Evolutionary conservation across 2,113 vertebrate species (phyloP).

Genomic region (Tringa solitaria): DNA sequence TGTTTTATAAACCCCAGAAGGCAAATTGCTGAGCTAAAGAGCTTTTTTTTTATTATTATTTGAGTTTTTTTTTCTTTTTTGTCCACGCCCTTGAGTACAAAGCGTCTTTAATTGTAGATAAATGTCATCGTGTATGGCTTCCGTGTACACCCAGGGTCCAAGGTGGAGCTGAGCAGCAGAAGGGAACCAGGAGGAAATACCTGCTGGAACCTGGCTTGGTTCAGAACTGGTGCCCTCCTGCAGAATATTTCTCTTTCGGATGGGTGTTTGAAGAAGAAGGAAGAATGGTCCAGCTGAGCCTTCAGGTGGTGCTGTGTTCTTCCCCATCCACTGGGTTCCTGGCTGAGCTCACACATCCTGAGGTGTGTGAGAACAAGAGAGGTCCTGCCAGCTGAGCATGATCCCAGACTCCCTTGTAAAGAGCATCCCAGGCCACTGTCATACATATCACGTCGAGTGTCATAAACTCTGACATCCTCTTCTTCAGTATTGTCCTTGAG

Average conservation of each 20-base stretch:
- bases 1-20: not conserved
- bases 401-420: not conserved
- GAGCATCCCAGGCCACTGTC: not conserved
- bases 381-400: not conserved
- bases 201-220: rapidly evolving
- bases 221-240: not conserved
- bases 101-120: not conserved
- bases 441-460: not conserved
- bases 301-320: conserved; percentile 26
- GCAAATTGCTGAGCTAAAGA: not conserved
- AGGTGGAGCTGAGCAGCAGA: not conserved
- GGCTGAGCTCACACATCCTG: not conserved
- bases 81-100: not conserved
- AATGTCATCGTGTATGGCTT: not conserved
- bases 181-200: not conserved
- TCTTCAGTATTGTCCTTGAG: rapidly evolving
- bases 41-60: no score
- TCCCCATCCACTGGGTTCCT: not conserved
- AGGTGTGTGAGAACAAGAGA: not conserved
- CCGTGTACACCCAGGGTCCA: not conserved
- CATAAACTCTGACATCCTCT: not conserved
- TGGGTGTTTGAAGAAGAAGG: not conserved
- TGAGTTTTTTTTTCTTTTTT: not conserved
- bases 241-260: not conserved
- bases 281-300: not conserved